Percentiles rank a stretch among this genome's conserved stretches.
These are phyloP conservation scores for Lepidochitona cinerea DNA, from an alignment of 2,888 invertebrate genomes.

Conservation along the genomic window DNA sequence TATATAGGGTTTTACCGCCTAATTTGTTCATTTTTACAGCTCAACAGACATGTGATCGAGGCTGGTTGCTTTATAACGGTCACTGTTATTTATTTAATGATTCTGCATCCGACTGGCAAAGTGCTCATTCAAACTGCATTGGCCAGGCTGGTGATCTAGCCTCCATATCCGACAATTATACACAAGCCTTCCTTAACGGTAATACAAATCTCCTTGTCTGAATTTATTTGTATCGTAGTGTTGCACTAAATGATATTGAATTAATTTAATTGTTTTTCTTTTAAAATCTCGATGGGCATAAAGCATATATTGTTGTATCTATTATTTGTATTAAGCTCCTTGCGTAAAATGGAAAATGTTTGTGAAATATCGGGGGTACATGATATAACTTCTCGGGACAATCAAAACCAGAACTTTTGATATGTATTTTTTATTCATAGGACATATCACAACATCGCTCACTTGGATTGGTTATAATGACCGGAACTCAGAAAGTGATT, in stretches of 20 bases:
- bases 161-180: neutral
- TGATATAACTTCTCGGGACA: too few relatives aligned
- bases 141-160: neutral
- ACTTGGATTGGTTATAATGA: slow-evolving; percentile 14
- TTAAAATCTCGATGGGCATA: too few relatives aligned
- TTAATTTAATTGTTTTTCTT: too few relatives aligned
- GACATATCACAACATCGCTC: neutral
- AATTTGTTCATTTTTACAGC: neutral
- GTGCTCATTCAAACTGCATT: neutral
- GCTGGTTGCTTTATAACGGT: slow-evolving; percentile 48
- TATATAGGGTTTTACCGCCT: neutral
- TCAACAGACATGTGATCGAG: slow-evolving; percentile 31
- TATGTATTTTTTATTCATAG: neutral
- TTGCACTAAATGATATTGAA: too few relatives aligned
- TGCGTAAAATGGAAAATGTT: too few relatives aligned
- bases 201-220: too few relatives aligned
- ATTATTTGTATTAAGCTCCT: too few relatives aligned
- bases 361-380: too few relatives aligned
- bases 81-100: slow-evolving; percentile 49
- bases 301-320: too few relatives aligned
- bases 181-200: neutral
- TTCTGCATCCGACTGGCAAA: slow-evolving; percentile 41
- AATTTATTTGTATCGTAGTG: too few relatives aligned
- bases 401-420: too few relatives aligned
- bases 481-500: neutral